These are phyloP conservation scores for Lepus europaeus DNA, from an alignment of 2,113 vertebrate species.

Conservation along the genomic window DNA sequence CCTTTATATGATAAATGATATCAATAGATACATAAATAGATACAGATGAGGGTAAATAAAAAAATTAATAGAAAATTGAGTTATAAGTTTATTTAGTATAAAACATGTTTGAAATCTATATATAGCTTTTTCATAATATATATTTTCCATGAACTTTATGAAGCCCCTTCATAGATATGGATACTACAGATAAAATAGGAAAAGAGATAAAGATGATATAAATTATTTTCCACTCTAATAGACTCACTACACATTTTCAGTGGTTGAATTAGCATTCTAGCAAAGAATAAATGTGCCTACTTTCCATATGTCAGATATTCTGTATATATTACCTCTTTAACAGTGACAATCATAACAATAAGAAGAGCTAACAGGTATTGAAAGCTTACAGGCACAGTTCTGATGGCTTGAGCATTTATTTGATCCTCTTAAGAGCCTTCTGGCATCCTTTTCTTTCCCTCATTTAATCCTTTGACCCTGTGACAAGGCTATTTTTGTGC, in stretches of 20 bases:
- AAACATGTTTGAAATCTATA: no score
- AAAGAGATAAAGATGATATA: neutral
- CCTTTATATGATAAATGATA: neutral
- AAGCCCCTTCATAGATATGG: no score
- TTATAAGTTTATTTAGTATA: no score
- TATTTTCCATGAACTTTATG: no score
- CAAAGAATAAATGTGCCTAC: neutral
- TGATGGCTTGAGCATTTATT: neutral
- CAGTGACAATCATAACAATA: neutral
- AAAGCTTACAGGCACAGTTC: neutral
- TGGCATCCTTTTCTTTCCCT: neutral
- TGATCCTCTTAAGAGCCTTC: neutral
- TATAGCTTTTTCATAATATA: no score
- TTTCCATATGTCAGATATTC: neutral
- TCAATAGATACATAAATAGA: neutral
- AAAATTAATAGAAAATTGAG: no score
- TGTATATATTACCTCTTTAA: neutral
- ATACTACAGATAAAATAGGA: no score
- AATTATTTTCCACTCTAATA: neutral
- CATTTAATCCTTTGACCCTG: neutral
- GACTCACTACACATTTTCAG: neutral
- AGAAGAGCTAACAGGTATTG: neutral
- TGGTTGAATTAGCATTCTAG: neutral
- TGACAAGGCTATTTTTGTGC: neutral
- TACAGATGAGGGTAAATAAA: neutral